Evolutionary conservation across 2,888 invertebrate species (phyloP), one percentile per base, ranked within the genome.

Genomic region (Tanytarsus gracilentus): DNA sequence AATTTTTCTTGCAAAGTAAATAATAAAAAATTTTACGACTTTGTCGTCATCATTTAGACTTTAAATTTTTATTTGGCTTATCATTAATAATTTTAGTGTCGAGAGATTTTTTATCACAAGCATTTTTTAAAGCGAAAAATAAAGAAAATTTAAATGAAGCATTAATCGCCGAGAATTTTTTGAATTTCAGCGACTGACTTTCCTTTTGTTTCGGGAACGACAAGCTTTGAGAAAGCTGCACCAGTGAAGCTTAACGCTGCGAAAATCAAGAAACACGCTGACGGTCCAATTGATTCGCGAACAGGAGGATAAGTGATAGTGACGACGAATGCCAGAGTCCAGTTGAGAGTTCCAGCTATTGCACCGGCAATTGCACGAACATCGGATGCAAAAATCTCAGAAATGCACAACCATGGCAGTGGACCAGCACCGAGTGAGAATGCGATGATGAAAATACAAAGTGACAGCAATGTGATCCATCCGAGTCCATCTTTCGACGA

Each of bases 391-490:
- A 93, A 86, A 9, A 93, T 16, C n/a, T 26, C 7, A 50, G 16
- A 25, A 26, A 50, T 25, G 16, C 25, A 9, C 14, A 27, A 26
- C 73, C 73, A 74, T 0, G 92, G 92, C 49, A 93, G 87, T 0
- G 93, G 92, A 0, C 92, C 93, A 66, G 84, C 85, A 52, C 92
- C 92, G 33, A 91, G 68, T 0, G 89, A 88, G 74, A 91, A 93
- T 44, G 87, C 81, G 18, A 88, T 72, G 16, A 91, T 84, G 71
- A 88, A 93, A 2, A 87, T 63, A 50, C 88, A 86, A 23, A 92
- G 72, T 26, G 85, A 81, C 2, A 82, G 66, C 3, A 93, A 72
- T 0, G 92, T 90, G 61, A 93, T 69, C 84, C 88, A 90, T 0
- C 80, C 79, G 8, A 89, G 75, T 16, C 74, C 68, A 1, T 70